A percentile compares a stretch with the other conserved stretches of the same genome.
Conservation (phyloP, 1,140 invertebrate species). For the Homarus americanus region DNA sequence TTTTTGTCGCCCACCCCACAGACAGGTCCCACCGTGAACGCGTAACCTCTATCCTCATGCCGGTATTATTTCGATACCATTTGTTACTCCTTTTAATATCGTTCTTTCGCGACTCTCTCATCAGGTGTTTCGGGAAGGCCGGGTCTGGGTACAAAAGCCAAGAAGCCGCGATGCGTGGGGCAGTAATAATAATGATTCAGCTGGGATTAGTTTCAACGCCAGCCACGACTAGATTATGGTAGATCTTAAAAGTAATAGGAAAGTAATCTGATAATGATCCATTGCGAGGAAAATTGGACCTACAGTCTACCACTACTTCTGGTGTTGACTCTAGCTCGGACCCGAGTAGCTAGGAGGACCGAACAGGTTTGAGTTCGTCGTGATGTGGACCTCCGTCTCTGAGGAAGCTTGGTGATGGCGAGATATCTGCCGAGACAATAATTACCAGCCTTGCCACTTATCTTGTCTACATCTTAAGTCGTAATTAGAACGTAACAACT, state of each 20-base stretch:
- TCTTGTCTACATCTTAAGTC: background rate
- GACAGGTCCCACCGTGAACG: conserved; percentile 1
- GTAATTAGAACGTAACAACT: background rate
- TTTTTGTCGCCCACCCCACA: background rate
- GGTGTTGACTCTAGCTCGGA: background rate
- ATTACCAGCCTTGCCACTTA: background rate
- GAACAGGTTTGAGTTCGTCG: background rate
- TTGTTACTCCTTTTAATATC: conserved; percentile 35
- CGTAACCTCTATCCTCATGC: conserved; percentile 41
- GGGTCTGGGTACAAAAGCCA: background rate
- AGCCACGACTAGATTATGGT: conserved; percentile 16
- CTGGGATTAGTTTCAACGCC: conserved; percentile 6
- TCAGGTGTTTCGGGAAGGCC: background rate
- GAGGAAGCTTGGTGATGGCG: background rate
- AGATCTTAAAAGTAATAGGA: conserved; percentile 24
- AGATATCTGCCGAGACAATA: background rate
- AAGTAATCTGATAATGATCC: conserved; percentile 54
- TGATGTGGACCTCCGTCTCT: background rate
- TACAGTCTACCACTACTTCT: conserved; percentile 3
- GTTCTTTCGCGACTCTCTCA: background rate
- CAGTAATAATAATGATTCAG: conserved; percentile 48
- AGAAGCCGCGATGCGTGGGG: background rate
- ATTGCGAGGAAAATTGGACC: conserved; percentile 3
- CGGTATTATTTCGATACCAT: conserved; percentile 44
- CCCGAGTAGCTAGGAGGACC: background rate